phyloP scores from a whole-genome alignment of 2,888 invertebrate genomes.

The Cinara cedri region DNA sequence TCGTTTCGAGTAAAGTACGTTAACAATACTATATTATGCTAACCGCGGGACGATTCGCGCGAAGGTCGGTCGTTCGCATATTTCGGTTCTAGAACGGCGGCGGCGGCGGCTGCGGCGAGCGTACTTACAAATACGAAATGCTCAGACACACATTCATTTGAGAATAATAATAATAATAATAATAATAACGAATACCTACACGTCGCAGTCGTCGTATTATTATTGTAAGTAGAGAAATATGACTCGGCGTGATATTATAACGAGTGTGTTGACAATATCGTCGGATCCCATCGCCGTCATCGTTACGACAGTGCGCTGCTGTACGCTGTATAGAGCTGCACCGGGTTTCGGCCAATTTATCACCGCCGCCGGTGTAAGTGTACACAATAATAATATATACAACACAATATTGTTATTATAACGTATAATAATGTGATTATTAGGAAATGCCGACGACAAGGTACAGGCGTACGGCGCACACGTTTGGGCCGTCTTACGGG shows the following conservation, averaged over 20 bases:
- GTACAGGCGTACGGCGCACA: background rate
- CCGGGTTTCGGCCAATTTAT: constrained; percentile 41
- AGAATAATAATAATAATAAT: background rate
- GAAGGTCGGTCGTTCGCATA: no score
- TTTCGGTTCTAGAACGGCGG: no score
- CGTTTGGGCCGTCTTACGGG: background rate
- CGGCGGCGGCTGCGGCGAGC: background rate
- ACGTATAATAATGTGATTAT: background rate
- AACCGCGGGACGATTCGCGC: no score
- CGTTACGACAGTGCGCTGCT: no score
- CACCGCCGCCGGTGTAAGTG: constrained; percentile 1
- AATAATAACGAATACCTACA: background rate
- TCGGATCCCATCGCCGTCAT: constrained; percentile 25
- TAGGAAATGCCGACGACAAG: constrained; percentile 30
- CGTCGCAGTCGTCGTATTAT: background rate
- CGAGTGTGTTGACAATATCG: constrained; percentile 49
- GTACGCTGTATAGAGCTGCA: background rate
- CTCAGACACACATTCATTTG: background rate
- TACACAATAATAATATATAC: background rate
- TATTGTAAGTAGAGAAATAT: constrained; percentile 11
- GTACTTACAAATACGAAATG: background rate
- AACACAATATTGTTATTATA: background rate
- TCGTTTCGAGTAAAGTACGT: no score
- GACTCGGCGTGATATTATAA: constrained; percentile 43
- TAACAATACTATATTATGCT: no score